A percentile compares a stretch with the other conserved stretches of the same genome.
Conservation (phyloP, 2,797 vertebrate genomes). For the Alauda arvensis region DNA sequence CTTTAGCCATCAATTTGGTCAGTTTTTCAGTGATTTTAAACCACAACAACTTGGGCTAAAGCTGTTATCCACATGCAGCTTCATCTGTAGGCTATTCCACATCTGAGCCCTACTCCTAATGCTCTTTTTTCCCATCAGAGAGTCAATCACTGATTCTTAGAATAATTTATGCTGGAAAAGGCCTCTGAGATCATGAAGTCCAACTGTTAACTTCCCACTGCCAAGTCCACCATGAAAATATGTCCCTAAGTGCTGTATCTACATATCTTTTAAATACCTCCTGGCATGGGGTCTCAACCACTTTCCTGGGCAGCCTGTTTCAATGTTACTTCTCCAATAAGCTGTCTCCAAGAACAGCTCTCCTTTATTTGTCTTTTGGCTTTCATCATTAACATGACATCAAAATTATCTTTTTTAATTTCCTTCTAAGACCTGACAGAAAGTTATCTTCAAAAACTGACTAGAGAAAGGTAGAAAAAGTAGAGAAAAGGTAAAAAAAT, state of each 20-base stretch:
- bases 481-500: neutral
- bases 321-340: neutral
- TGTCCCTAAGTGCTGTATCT: neutral
- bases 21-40: neutral
- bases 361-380: neutral
- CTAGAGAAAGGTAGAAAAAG: neutral
- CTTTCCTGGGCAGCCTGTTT: neutral
- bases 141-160: neutral
- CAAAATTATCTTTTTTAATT: neutral
- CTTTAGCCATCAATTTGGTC: neutral
- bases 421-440: neutral
- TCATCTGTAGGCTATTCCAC: neutral
- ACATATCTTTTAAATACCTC: neutral
- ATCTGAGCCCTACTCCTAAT: neutral
- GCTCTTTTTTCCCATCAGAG: rapidly evolving
- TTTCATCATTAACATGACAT: neutral
- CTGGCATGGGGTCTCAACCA: neutral
- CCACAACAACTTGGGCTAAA: neutral
- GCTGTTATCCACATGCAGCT: neutral
- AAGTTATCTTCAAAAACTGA: neutral
- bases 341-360: neutral
- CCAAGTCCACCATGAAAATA: neutral
- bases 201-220: neutral
- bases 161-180: neutral
- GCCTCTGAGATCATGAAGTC: neutral